Evolutionary conservation across 1,140 invertebrate species (phyloP).

Genomic region (Drosophila triauraria): DNA sequence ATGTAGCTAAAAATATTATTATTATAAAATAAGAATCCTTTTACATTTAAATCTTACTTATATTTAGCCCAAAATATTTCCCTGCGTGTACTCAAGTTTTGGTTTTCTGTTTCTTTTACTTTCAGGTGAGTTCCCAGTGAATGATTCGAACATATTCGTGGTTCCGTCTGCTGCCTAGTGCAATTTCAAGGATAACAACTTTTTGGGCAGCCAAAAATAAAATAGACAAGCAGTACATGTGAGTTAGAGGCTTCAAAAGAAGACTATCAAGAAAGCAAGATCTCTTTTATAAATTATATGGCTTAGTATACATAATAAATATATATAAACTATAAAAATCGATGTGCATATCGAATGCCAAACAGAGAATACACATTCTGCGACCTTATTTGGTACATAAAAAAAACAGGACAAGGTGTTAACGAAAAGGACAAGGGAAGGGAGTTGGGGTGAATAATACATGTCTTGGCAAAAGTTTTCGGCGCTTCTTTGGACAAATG

Average conservation of each 20-base stretch:
- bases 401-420: slow-evolving; percentile 12
- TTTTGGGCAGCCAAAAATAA: slow-evolving; percentile 9
- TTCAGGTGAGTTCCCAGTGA: slow-evolving; percentile 69
- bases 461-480: slow-evolving; percentile 26
- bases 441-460: background rate
- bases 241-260: background rate
- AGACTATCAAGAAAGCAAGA: background rate
- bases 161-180: slow-evolving; percentile 20
- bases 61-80: background rate
- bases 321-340: background rate
- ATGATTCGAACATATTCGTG: slow-evolving; percentile 31
- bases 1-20: too few relatives aligned
- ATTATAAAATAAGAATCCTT: too few relatives aligned
- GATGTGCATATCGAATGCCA: too few relatives aligned
- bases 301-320: background rate
- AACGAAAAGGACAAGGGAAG: background rate
- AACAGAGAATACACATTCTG: too few relatives aligned
- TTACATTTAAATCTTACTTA: background rate
- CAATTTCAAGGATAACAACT: slow-evolving; percentile 44
- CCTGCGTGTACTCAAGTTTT: slow-evolving; percentile 17
- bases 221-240: background rate
- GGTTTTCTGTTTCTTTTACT: slow-evolving; percentile 41
- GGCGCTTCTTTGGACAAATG: slow-evolving; percentile 35
- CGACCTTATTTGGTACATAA: background rate
- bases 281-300: background rate